Conservation (phyloP, 2,888 invertebrate species). For the Gisinianus flammeolus region DNA sequence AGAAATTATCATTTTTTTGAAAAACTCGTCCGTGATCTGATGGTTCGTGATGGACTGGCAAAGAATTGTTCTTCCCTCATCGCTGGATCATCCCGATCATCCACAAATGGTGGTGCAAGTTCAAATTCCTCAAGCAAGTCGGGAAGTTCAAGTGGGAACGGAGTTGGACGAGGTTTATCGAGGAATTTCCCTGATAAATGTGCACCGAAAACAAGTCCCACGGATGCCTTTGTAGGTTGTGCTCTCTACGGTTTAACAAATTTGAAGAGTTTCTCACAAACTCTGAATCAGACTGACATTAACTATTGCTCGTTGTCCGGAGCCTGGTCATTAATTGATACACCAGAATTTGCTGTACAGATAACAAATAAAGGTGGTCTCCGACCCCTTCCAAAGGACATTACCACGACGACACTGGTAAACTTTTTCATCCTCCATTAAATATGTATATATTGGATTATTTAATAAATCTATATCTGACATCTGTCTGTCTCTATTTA, state of each 20-base stretch:
- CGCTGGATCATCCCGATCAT: neutral
- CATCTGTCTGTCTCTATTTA: too few relatives aligned
- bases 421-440: slow-evolving; percentile 27
- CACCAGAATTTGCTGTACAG: slow-evolving; percentile 58
- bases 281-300: slow-evolving; percentile 52
- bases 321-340: slow-evolving; percentile 58
- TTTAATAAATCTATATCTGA: neutral
- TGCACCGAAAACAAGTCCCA: slow-evolving; percentile 36
- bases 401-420: slow-evolving; percentile 58
- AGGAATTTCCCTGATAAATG: slow-evolving; percentile 44
- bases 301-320: slow-evolving; percentile 57
- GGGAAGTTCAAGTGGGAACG: slow-evolving; percentile 17
- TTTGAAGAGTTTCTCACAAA: slow-evolving; percentile 57
- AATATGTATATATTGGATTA: neutral
- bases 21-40: slow-evolving; percentile 52
- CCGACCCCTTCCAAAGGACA: slow-evolving; percentile 56
- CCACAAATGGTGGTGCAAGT: slow-evolving; percentile 18
- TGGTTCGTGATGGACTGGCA: slow-evolving; percentile 47
- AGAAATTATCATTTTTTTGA: slow-evolving; percentile 59
- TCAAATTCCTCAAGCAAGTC: slow-evolving; percentile 20
- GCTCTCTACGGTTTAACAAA: slow-evolving; percentile 58
- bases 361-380: slow-evolving; percentile 58
- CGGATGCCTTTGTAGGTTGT: slow-evolving; percentile 54
- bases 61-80: slow-evolving; percentile 47
- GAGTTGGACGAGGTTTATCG: slow-evolving; percentile 11